These are phyloP conservation scores for chimpanzee (Pan troglodytes) DNA, from an alignment of 2,113 vertebrate genomes.

Conservation along the genomic window DNA sequence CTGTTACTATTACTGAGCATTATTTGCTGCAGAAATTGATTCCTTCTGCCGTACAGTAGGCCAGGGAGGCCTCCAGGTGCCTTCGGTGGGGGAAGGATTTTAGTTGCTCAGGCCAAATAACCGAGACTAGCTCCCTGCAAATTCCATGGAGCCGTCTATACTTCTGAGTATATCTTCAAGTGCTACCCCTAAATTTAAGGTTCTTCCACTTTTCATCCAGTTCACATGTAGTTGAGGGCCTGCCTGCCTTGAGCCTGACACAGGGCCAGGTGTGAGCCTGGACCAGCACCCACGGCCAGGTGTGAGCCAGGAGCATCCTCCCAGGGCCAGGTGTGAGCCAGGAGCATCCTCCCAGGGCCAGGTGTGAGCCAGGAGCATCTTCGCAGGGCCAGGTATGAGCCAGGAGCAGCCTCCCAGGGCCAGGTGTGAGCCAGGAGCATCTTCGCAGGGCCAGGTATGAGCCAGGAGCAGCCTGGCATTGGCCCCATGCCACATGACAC, in stretches of 20 bases:
- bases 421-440: too few species aligned
- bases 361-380: background rate
- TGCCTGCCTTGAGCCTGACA: background rate
- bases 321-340: background rate
- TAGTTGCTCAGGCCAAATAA: background rate
- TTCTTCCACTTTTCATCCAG: fast-evolving
- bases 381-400: too few species aligned
- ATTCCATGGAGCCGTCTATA: fast-evolving
- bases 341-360: background rate
- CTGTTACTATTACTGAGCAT: background rate
- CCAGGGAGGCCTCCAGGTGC: background rate
- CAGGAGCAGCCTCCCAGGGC: fast-evolving
- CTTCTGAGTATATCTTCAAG: fast-evolving
- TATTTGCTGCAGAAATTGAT: background rate
- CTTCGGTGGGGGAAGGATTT: fast-evolving
- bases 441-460: too few species aligned
- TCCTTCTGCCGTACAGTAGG: background rate
- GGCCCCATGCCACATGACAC: background rate
- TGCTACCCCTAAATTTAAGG: fast-evolving
- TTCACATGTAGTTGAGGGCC: fast-evolving
- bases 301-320: background rate
- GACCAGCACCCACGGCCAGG: background rate
- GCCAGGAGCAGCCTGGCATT: background rate
- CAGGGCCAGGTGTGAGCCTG: background rate
- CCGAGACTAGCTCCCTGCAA: background rate